These are phyloP conservation scores for Poecilus cupreus DNA, from an alignment of 2,888 invertebrate species.

Conservation along the genomic window DNA sequence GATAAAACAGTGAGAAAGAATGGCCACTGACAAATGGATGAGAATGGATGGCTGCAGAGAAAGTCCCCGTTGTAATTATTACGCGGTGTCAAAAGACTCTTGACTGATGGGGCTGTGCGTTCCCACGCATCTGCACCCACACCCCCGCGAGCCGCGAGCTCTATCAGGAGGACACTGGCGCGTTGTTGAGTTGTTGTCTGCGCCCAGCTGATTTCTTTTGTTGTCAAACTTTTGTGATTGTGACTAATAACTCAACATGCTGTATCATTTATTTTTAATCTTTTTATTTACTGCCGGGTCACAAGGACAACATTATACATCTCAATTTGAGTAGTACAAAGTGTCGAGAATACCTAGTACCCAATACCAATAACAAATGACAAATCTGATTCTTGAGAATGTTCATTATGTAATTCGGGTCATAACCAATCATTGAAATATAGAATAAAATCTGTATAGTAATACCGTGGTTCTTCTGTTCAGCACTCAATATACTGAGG, in stretches of 20 bases:
- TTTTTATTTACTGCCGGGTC: background rate
- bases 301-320: no score
- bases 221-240: no score
- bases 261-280: conserved; percentile 11
- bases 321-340: no score
- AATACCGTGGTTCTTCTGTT: no score
- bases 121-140: background rate
- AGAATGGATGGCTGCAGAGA: conserved; percentile 56
- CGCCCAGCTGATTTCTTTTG: background rate
- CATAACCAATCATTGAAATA: no score
- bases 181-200: background rate
- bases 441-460: no score
- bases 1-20: conserved; percentile 58
- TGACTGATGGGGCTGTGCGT: conserved; percentile 46
- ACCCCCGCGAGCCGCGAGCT: no score
- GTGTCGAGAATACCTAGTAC: no score
- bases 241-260: background rate
- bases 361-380: no score
- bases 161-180: background rate
- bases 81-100: conserved; percentile 51
- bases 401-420: no score
- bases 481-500: no score
- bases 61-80: conserved; percentile 56
- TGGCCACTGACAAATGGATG: conserved; percentile 57
- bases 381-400: no score